Conservation (phyloP, 2,888 invertebrate genomes). For the Hipparchia sbordonii region DNA sequence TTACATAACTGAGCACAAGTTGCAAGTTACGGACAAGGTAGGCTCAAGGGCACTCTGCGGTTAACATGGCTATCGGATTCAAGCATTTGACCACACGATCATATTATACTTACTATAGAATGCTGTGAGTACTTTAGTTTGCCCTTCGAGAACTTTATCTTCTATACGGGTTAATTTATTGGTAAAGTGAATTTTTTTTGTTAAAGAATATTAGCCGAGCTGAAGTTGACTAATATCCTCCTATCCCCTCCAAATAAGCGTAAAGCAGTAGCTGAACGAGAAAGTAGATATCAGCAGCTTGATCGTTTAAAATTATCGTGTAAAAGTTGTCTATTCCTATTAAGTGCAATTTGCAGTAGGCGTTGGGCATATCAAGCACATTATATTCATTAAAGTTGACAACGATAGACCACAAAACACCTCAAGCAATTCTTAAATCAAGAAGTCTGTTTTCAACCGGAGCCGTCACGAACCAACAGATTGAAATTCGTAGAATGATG, state of each 20-base stretch:
- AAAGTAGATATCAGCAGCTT: background rate
- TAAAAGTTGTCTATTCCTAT: conserved; percentile 20
- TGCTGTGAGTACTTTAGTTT: background rate
- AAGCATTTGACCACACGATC: conserved; percentile 39
- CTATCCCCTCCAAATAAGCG: too few species aligned
- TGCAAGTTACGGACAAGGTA: conserved; percentile 43
- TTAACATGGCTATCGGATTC: conserved; percentile 41
- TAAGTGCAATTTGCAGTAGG: conserved; percentile 14
- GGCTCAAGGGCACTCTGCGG: conserved; percentile 49
- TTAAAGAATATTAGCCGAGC: too few species aligned
- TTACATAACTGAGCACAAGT: conserved; percentile 36
- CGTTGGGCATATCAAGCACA: background rate
- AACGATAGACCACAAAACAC: conserved; percentile 15
- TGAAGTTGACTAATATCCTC: too few species aligned
- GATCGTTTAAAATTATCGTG: conserved; percentile 19
- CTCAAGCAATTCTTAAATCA: background rate
- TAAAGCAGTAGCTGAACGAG: background rate
- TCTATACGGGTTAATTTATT: background rate
- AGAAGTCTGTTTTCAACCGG: background rate
- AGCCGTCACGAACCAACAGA: background rate
- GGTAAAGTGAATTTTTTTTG: too few species aligned
- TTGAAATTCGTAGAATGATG: conserved; percentile 13
- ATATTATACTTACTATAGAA: conserved; percentile 15
- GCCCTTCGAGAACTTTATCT: conserved; percentile 32
- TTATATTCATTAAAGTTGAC: conserved; percentile 23